Conservation (phyloP, 2,888 invertebrate species). For the Agrotis segetum region DNA sequence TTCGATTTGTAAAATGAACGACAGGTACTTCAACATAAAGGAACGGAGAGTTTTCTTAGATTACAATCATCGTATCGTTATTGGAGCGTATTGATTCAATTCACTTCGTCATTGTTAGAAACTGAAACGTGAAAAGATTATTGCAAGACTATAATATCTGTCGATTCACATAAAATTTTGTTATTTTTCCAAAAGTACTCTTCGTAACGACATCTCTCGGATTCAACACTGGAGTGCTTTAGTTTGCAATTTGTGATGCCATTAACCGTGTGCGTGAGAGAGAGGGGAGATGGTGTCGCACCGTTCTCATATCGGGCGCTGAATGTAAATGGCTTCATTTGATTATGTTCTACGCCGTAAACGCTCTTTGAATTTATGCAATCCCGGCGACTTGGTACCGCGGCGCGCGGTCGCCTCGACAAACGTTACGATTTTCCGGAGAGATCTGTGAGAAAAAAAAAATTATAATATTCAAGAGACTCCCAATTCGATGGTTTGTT, state of each 20-base stretch:
- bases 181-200: slow-evolving; percentile 82
- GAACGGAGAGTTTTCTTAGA: slow-evolving; percentile 28
- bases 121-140: slow-evolving; percentile 75
- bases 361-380: slow-evolving; percentile 87
- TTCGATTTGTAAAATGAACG: not conserved
- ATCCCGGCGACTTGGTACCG: slow-evolving; percentile 77
- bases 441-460: slow-evolving; percentile 59
- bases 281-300: slow-evolving; percentile 74
- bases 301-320: slow-evolving; percentile 79
- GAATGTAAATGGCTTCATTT: slow-evolving; percentile 90
- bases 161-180: slow-evolving; percentile 84
- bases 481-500: slow-evolving; percentile 28
- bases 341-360: slow-evolving; percentile 85
- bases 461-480: slow-evolving; percentile 49
- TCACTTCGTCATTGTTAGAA: slow-evolving; percentile 63
- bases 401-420: slow-evolving; percentile 74
- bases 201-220: slow-evolving; percentile 77
- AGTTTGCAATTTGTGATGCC: slow-evolving; percentile 86
- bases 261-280: slow-evolving; percentile 83
- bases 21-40: slow-evolving; percentile 5
- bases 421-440: slow-evolving; percentile 70
- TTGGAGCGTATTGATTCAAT: slow-evolving; percentile 62
- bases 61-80: slow-evolving; percentile 43
- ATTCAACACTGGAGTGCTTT: slow-evolving; percentile 78
- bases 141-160: slow-evolving; percentile 74